Conservation (phyloP, 2,888 invertebrate species). For the Hyppa rectilinea region DNA sequence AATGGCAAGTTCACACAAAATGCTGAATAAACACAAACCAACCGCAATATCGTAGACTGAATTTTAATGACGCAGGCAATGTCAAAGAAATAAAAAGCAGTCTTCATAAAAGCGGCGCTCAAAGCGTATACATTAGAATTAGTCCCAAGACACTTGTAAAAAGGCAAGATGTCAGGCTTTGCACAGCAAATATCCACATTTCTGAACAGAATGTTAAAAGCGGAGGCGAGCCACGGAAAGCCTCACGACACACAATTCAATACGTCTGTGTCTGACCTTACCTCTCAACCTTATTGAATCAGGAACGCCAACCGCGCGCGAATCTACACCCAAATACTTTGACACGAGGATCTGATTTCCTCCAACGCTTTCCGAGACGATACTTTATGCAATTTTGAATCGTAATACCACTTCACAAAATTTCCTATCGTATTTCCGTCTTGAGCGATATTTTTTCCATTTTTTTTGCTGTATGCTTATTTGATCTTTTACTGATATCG, state of each 20-base stretch:
- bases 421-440: constrained; percentile 62
- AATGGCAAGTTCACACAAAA: constrained; percentile 11
- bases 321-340: constrained; percentile 68
- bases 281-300: constrained; percentile 74
- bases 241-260: constrained; percentile 72
- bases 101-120: constrained; percentile 42
- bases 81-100: constrained; percentile 46
- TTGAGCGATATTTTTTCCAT: constrained; percentile 48
- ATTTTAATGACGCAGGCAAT: constrained; percentile 52
- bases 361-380: constrained; percentile 20
- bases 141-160: constrained; percentile 57
- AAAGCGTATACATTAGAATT: constrained; percentile 60
- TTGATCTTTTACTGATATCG: constrained; percentile 69
- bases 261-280: constrained; percentile 69
- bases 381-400: constrained; percentile 60
- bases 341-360: constrained; percentile 71
- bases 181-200: constrained; percentile 62
- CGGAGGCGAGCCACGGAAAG: constrained; percentile 59
- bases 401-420: constrained; percentile 59
- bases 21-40: constrained; percentile 26
- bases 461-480: constrained; percentile 67
- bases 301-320: constrained; percentile 54
- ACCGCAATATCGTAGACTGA: constrained; percentile 16
- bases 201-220: constrained; percentile 55
- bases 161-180: constrained; percentile 54